Evolutionary conservation across 1,140 invertebrate species (phyloP).

Genomic region (Aphis craccivora): DNA sequence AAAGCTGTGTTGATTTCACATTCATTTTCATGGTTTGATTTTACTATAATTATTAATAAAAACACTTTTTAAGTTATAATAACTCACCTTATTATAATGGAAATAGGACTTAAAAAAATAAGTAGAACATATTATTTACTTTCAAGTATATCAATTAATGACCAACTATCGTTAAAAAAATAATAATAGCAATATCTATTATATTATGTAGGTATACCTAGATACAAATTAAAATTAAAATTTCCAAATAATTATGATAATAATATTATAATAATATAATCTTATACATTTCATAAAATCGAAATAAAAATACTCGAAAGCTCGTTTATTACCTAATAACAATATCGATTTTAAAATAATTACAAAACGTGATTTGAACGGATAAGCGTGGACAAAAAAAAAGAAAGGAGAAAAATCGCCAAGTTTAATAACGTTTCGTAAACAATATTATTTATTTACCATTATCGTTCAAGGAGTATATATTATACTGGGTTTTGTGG

Average conservation of each 20-base stretch:
- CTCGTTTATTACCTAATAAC: not conserved
- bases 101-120: not conserved
- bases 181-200: not conserved
- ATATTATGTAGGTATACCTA: not conserved
- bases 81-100: not conserved
- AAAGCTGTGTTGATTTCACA: not conserved
- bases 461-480: not conserved
- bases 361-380: not conserved
- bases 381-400: not conserved
- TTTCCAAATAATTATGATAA: not conserved
- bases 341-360: not conserved
- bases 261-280: not conserved
- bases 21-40: not conserved
- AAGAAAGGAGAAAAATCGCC: not conserved
- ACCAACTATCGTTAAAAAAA: not conserved
- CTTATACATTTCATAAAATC: not conserved
- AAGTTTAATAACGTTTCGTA: not conserved
- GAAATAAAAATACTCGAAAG: not conserved
- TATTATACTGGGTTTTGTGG: not conserved
- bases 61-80: not conserved
- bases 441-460: not conserved
- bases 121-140: not conserved
- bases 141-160: not conserved
- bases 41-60: not conserved
- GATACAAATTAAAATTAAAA: not conserved